phyloP scores from a whole-genome alignment of 2,113 vertebrate genomes.

The Myotis yumanensis region DNA sequence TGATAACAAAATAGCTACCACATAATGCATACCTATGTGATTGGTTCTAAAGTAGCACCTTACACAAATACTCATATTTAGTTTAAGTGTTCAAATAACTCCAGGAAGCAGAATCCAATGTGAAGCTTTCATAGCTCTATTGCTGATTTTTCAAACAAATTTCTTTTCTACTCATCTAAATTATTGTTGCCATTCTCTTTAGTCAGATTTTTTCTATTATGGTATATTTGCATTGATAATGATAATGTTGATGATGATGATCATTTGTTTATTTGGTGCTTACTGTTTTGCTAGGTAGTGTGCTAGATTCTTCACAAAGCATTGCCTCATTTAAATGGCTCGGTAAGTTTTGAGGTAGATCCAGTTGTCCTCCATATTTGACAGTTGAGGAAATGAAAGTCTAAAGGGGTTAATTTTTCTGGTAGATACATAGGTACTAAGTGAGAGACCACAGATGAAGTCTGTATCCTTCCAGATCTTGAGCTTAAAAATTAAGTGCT shows the following conservation, averaged over 20 bases:
- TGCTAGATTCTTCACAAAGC: background rate
- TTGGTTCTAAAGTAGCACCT: background rate
- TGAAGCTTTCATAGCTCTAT: background rate
- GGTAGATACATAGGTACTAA: background rate
- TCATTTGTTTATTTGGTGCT: background rate
- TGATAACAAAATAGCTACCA: background rate
- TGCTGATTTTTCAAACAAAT: background rate
- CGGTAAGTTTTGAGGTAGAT: too few species aligned
- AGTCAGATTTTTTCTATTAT: background rate
- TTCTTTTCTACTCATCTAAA: background rate
- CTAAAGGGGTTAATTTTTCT: background rate
- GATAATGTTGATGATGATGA: background rate
- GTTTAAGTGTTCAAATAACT: background rate
- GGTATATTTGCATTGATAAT: background rate
- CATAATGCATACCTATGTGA: background rate
- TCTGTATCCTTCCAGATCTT: background rate
- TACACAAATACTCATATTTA: background rate
- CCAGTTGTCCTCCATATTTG: background rate
- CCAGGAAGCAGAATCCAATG: background rate
- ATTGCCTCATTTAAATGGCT: background rate
- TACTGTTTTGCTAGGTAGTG: background rate
- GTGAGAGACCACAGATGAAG: background rate
- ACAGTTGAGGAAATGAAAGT: background rate
- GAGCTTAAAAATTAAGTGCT: background rate
- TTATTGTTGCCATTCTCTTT: background rate